Percentiles rank a stretch among this genome's conserved stretches.
phyloP scores from a whole-genome alignment of 2,888 invertebrate species.

The Drosophila meridionalis region DNA sequence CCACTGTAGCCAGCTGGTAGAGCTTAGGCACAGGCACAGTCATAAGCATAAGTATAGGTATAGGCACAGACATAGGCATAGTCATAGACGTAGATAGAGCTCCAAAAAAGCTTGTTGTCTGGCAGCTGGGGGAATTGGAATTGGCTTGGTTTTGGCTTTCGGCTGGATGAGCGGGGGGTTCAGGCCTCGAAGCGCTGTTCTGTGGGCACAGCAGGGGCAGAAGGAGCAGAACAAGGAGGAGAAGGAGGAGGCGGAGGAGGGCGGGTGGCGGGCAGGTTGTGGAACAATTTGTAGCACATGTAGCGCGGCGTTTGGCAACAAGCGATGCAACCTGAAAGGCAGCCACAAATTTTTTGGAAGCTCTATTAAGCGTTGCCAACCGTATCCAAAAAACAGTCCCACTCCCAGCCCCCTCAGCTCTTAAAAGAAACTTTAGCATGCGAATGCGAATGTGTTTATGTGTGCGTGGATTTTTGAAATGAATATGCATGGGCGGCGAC shows the following conservation, averaged over 20 bases:
- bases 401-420: conserved; percentile 11
- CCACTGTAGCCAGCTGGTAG: conserved; percentile 47
- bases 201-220: neutral
- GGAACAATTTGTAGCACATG: conserved; percentile 72
- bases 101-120: conserved; percentile 46
- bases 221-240: neutral
- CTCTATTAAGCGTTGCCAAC: conserved; percentile 72
- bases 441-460: conserved; percentile 35
- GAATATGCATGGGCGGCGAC: conserved; percentile 67
- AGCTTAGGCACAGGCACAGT: conserved; percentile 33
- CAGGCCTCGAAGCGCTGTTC: neutral
- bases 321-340: conserved; percentile 65
- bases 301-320: conserved; percentile 60
- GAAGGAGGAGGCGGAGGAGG: neutral
- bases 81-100: conserved; percentile 36
- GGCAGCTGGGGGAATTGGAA: conserved; percentile 75
- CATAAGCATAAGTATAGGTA: conserved; percentile 35
- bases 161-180: conserved; percentile 30
- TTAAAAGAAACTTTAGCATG: conserved; percentile 64
- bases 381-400: neutral
- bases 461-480: conserved; percentile 66
- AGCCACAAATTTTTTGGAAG: conserved; percentile 69
- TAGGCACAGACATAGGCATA: conserved; percentile 35
- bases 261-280: neutral
- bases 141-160: conserved; percentile 58